phyloP scores from a whole-genome alignment of 2,888 invertebrate species.

The Drosophila niveifrons region DNA sequence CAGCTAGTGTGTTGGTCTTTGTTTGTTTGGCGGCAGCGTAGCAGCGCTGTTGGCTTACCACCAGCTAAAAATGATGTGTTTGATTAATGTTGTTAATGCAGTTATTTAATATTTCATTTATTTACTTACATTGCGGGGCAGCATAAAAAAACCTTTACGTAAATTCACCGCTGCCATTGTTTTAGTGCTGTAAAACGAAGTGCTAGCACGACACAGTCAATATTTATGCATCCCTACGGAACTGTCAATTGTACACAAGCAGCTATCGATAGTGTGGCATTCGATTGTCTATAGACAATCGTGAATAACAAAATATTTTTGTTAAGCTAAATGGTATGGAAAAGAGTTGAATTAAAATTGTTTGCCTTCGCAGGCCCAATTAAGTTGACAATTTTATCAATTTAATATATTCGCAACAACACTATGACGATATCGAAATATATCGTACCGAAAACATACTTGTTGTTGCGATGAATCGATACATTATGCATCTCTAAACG shows the following conservation, averaged over 20 bases:
- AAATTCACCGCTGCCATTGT: conserved; percentile 68
- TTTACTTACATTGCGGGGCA: conserved; percentile 64
- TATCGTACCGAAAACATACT: conserved; percentile 2
- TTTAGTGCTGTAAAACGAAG: conserved; percentile 23
- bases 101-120: conserved; percentile 3
- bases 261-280: conserved; percentile 8
- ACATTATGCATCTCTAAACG: conserved; percentile 43
- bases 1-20: conserved; percentile 85
- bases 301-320: not conserved
- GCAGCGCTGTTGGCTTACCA: conserved; percentile 50
- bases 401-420: not conserved
- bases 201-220: conserved; percentile 11
- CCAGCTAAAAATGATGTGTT: conserved; percentile 26
- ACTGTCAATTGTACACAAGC: conserved; percentile 12
- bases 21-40: conserved; percentile 83
- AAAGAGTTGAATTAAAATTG: too few relatives aligned
- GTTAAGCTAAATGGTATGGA: not conserved
- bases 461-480: conserved; percentile 25
- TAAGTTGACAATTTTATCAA: not conserved
- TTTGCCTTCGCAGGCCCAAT: fast-evolving
- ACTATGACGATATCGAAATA: too few relatives aligned
- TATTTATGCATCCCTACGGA: conserved; percentile 13
- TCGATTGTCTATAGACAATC: not conserved
- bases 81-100: not conserved
- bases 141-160: conserved; percentile 57